phyloP scores from a whole-genome alignment of 2,888 invertebrate genomes.

The Atrina japonica region DNA sequence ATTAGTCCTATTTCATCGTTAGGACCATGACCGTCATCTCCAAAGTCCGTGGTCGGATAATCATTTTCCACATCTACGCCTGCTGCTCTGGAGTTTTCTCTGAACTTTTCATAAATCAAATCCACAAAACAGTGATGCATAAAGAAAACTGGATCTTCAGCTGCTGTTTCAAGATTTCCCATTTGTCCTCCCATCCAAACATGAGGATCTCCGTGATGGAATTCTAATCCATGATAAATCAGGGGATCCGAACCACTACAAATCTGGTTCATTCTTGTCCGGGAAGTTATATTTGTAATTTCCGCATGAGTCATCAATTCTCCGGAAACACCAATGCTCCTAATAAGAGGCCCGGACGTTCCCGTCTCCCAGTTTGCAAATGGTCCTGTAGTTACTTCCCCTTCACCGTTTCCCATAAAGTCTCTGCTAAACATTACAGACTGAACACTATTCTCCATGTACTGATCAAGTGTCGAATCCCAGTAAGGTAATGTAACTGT shows the following conservation, averaged over 20 bases:
- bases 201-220: constrained; percentile 66
- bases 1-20: constrained; percentile 53
- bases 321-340: constrained; percentile 60
- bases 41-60: constrained; percentile 56
- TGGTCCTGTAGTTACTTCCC: constrained; percentile 59
- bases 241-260: constrained; percentile 39
- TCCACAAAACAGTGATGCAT: constrained; percentile 65
- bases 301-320: constrained; percentile 53
- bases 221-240: constrained; percentile 61
- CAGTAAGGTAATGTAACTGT: constrained; percentile 68
- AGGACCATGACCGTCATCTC: constrained; percentile 52
- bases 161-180: constrained; percentile 59
- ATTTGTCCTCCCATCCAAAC: constrained; percentile 68
- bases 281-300: constrained; percentile 50
- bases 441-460: constrained; percentile 50
- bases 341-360: constrained; percentile 52
- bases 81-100: constrained; percentile 48
- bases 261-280: constrained; percentile 39
- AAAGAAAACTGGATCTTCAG: constrained; percentile 68
- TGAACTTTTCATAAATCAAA: constrained; percentile 63
- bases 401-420: constrained; percentile 61
- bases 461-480: constrained; percentile 62
- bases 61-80: constrained; percentile 55
- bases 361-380: constrained; percentile 58
- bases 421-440: constrained; percentile 63